phyloP scores from a whole-genome alignment of 2,888 invertebrate genomes.

The Apotomis betuletana region DNA sequence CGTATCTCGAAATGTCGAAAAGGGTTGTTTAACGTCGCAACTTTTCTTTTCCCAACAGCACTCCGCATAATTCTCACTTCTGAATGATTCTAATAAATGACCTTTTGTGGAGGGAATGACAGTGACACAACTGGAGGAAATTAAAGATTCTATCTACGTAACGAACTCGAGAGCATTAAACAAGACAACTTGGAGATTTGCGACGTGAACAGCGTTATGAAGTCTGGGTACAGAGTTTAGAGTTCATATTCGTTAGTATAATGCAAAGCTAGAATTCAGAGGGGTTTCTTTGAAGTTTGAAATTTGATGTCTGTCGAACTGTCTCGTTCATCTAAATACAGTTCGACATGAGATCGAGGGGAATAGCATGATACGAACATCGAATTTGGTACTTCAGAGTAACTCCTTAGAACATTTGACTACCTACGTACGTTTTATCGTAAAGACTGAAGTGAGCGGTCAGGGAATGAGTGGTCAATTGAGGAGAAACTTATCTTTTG shows the following conservation, averaged over 20 bases:
- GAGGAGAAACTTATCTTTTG: slow-evolving; percentile 8
- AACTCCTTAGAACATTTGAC: slow-evolving; percentile 18
- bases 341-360: no score
- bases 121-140: slow-evolving; percentile 68
- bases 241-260: slow-evolving; percentile 20
- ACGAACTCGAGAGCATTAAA: slow-evolving; percentile 66
- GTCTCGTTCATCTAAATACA: no score
- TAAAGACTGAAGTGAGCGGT: slow-evolving; percentile 32
- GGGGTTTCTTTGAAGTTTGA: no score
- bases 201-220: slow-evolving; percentile 44
- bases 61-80: slow-evolving; percentile 36
- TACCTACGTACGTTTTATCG: slow-evolving; percentile 27
- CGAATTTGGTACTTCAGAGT: no score
- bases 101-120: slow-evolving; percentile 53
- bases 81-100: slow-evolving; percentile 40
- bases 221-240: slow-evolving; percentile 40
- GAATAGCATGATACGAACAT: no score
- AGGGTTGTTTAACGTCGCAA: slow-evolving; percentile 30
- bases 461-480: slow-evolving; percentile 24
- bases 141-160: slow-evolving; percentile 78
- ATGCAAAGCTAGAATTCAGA: slow-evolving; percentile 12
- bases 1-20: slow-evolving; percentile 12
- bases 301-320: no score
- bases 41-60: slow-evolving; percentile 32
- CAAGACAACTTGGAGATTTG: slow-evolving; percentile 54